phyloP scores from a whole-genome alignment of 2,888 invertebrate species.

The Leucania comma region DNA sequence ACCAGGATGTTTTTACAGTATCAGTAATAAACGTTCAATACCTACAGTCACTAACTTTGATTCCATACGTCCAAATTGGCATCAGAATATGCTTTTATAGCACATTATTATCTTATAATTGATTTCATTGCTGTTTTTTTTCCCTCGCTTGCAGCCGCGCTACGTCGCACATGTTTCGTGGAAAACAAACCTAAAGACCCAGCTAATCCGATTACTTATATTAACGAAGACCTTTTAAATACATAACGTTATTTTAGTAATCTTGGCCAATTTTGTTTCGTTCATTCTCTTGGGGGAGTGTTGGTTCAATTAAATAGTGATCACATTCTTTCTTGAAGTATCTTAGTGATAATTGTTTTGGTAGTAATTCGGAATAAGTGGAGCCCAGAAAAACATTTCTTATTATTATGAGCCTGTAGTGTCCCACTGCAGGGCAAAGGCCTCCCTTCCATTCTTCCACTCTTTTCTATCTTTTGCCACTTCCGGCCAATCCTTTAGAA shows the following conservation, averaged over 20 bases:
- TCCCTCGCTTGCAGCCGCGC: background rate
- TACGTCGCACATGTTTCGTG: background rate
- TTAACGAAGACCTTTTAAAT: constrained; percentile 40
- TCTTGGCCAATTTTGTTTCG: constrained; percentile 30
- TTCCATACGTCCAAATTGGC: no score
- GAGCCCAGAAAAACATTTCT: background rate
- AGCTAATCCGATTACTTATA: constrained; percentile 45
- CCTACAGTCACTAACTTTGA: no score
- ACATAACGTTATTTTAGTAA: constrained; percentile 36
- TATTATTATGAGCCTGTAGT: no score
- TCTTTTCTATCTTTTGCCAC: no score
- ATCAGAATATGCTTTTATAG: no score
- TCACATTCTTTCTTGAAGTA: constrained; percentile 13
- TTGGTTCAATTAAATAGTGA: constrained; percentile 28
- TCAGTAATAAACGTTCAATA: no score
- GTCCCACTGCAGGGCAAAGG: no score
- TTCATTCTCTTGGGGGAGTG: constrained; percentile 12
- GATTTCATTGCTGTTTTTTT: background rate
- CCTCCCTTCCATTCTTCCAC: no score
- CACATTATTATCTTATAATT: background rate
- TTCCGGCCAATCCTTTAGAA: no score
- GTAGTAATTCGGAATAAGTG: constrained; percentile 23
- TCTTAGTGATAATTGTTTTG: constrained; percentile 21
- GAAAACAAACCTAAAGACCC: constrained; percentile 2
- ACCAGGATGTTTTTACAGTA: no score